Evolutionary conservation across 1,140 invertebrate species (phyloP).

Genomic region (Nylanderia fulva): DNA sequence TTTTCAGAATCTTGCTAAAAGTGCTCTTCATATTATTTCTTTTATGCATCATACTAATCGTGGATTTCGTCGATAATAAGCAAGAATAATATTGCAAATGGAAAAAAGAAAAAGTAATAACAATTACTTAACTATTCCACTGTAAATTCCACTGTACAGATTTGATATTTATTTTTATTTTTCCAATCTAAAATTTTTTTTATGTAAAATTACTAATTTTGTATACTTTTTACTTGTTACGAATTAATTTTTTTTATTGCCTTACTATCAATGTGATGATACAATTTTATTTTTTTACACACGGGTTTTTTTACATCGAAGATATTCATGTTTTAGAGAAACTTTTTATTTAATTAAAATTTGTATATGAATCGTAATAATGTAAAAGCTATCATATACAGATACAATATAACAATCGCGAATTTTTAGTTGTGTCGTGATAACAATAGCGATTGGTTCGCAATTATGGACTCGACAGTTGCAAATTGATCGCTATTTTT

Average conservation of each 20-base stretch:
- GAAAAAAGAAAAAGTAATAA: too few relatives aligned
- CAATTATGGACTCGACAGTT: constrained; percentile 7
- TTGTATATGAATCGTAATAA: neutral
- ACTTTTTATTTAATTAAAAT: neutral
- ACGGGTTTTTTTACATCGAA: neutral
- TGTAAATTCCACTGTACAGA: neutral
- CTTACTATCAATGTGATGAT: neutral
- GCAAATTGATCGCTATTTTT: constrained; percentile 21
- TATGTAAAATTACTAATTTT: neutral
- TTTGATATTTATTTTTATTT: neutral
- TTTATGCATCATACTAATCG: neutral
- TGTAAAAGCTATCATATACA: neutral
- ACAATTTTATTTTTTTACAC: neutral
- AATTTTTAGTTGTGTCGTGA: neutral
- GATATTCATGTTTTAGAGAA: neutral
- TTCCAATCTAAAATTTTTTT: neutral
- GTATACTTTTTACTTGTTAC: neutral
- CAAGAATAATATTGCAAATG: neutral
- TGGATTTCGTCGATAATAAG: constrained; percentile 3
- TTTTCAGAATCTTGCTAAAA: constrained; percentile 16
- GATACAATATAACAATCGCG: neutral
- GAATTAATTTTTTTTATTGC: neutral
- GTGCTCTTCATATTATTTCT: neutral
- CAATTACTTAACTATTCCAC: neutral
- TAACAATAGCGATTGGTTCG: constrained; percentile 10